Evolutionary conservation across 1,140 invertebrate genomes (phyloP).

Genomic region (Conopomorpha cramerella): DNA sequence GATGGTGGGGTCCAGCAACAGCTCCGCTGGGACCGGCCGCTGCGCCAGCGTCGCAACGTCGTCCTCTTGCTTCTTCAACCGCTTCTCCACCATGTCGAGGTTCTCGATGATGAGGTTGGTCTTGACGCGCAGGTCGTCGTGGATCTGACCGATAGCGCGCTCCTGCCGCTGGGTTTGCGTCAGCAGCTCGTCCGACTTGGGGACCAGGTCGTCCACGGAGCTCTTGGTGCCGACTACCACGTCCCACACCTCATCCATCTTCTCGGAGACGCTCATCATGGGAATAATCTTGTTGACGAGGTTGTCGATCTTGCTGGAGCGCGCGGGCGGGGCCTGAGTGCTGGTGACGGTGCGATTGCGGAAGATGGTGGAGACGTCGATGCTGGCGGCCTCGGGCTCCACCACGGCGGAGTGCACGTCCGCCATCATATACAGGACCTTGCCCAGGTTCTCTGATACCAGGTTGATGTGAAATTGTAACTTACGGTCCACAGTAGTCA

Average conservation of each 20-base stretch:
- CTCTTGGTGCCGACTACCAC: slow-evolving; percentile 85
- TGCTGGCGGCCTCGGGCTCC: slow-evolving; percentile 63
- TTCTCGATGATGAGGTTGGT: slow-evolving; percentile 88
- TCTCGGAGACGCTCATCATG: slow-evolving; percentile 82
- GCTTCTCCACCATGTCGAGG: slow-evolving; percentile 81
- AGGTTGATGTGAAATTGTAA: slow-evolving; percentile 83
- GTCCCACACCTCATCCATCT: slow-evolving; percentile 89
- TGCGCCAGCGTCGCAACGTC: slow-evolving; percentile 75
- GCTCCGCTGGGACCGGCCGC: slow-evolving; percentile 71
- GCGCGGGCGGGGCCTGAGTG: slow-evolving; percentile 59
- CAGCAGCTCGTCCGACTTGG: slow-evolving; percentile 82
- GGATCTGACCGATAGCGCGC: slow-evolving; percentile 84
- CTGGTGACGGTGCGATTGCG: slow-evolving; percentile 54
- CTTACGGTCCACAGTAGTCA: slow-evolving; percentile 79
- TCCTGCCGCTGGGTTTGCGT: slow-evolving; percentile 86
- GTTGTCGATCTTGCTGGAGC: slow-evolving; percentile 76
- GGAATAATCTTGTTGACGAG: slow-evolving; percentile 79
- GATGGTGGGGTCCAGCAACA: slow-evolving; percentile 76
- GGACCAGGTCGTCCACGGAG: slow-evolving; percentile 80
- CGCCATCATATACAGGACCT: slow-evolving; percentile 74
- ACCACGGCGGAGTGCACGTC: slow-evolving; percentile 82
- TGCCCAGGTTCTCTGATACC: slow-evolving; percentile 78
- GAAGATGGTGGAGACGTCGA: slow-evolving; percentile 48
- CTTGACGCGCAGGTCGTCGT: slow-evolving; percentile 78
- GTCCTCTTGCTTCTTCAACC: slow-evolving; percentile 81